Evolutionary conservation across 2,888 invertebrate genomes (phyloP).

Genomic region (Lydus trimaculatus): DNA sequence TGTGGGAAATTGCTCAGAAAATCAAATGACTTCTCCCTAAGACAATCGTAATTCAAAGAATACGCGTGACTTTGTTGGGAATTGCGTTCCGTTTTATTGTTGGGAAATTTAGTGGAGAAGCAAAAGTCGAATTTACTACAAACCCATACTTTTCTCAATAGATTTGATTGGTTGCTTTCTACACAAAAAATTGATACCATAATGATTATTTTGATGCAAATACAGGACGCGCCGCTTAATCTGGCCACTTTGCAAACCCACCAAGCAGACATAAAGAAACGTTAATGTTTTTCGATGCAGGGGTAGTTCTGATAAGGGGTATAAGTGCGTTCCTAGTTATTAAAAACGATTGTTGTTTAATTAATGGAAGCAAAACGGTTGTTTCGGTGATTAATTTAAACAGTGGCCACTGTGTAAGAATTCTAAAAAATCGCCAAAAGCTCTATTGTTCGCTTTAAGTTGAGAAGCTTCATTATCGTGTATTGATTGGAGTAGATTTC

Average conservation of each 20-base stretch:
- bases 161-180: not conserved
- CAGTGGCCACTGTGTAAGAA: not conserved
- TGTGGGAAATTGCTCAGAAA: not conserved
- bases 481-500: not conserved
- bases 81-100: not conserved
- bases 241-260: too few relatives aligned
- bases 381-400: too few relatives aligned
- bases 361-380: too few relatives aligned
- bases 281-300: too few relatives aligned
- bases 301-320: too few relatives aligned
- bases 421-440: not conserved
- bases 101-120: not conserved
- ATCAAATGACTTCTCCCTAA: too few relatives aligned
- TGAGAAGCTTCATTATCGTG: too few relatives aligned
- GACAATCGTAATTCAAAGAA: slow-evolving; percentile 1
- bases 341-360: too few relatives aligned
- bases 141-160: not conserved
- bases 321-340: too few relatives aligned
- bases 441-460: too few relatives aligned
- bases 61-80: not conserved
- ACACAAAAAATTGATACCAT: not conserved
- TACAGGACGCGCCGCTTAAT: not conserved
- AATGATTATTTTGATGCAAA: not conserved
- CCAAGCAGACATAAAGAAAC: too few relatives aligned
- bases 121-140: not conserved